A percentile compares a stretch with the other conserved stretches of the same genome.
These are phyloP conservation scores for Nymphalis io DNA, from an alignment of 1,140 invertebrate genomes.

Conservation along the genomic window DNA sequence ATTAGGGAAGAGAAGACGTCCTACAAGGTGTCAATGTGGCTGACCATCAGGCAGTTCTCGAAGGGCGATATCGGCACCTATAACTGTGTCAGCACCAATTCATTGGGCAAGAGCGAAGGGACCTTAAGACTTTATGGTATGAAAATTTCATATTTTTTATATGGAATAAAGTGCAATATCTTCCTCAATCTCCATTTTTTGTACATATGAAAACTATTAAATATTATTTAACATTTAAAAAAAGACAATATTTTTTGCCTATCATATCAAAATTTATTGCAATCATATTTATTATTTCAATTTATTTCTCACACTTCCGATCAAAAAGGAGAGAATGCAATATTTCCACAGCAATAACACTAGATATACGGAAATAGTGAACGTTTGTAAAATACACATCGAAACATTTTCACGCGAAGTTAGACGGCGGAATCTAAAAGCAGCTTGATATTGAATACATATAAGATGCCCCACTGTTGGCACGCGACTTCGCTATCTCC, in stretches of 20 bases:
- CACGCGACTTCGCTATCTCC: slow-evolving; percentile 21
- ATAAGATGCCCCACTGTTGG: slow-evolving; percentile 14
- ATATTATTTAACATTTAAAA: no score
- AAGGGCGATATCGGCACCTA: slow-evolving; percentile 92
- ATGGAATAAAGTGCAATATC: no score
- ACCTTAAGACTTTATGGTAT: slow-evolving; percentile 91
- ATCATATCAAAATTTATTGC: neutral
- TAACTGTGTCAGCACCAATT: slow-evolving; percentile 95
- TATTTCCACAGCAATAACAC: slow-evolving; percentile 4
- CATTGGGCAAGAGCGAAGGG: slow-evolving; percentile 91
- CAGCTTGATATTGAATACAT: slow-evolving; percentile 13
- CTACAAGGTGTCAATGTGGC: slow-evolving; percentile 92
- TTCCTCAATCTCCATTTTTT: no score
- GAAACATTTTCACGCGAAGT: slow-evolving; percentile 12
- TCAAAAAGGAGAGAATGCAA: neutral
- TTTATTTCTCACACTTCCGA: slow-evolving; percentile 3
- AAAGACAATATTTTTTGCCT: neutral
- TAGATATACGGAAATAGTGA: neutral
- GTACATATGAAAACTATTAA: no score
- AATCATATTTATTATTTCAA: slow-evolving; percentile 13
- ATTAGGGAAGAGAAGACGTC: slow-evolving; percentile 89
- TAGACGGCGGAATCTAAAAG: slow-evolving; percentile 6
- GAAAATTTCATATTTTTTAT: neutral
- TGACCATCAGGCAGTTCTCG: slow-evolving; percentile 90
- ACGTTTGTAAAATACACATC: slow-evolving; percentile 9